Conservation (phyloP, 35 echinoderm and acorn worm species). For the Apostichopus californicus region DNA sequence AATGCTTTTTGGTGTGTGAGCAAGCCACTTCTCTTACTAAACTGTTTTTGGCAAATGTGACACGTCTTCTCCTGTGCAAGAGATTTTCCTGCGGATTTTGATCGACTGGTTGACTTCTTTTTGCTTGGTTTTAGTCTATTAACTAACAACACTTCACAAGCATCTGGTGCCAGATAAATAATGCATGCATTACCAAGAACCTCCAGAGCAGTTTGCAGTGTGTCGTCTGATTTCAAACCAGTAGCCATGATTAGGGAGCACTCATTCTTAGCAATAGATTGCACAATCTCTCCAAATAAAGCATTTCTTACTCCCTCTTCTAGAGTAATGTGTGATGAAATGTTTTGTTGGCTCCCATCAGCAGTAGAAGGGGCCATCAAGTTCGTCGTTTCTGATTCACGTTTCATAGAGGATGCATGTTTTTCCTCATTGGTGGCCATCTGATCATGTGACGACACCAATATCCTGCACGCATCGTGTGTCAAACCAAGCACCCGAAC, state of each 20-base stretch:
- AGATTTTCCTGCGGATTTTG: conserved; percentile 11
- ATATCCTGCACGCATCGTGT: conserved; percentile 32
- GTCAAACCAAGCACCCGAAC: conserved; percentile 39
- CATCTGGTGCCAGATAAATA: conserved; percentile 45
- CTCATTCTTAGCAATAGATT: conserved; percentile 14
- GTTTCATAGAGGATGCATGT: too few species aligned
- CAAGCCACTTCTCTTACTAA: conserved; percentile 51
- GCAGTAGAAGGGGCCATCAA: not conserved
- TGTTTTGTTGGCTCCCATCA: not conserved
- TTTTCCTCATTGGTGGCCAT: not conserved
- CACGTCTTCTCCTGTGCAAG: conserved; percentile 19
- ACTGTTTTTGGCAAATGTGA: conserved; percentile 22
- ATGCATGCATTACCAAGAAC: conserved; percentile 16
- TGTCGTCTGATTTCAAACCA: conserved; percentile 29
- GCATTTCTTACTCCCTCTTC: conserved; percentile 40
- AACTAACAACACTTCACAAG: conserved; percentile 51
- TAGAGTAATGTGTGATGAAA: not conserved
- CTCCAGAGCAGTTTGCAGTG: conserved; percentile 9
- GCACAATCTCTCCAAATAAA: conserved; percentile 47
- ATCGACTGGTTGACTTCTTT: not conserved
- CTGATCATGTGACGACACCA: not conserved
- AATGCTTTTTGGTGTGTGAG: conserved; percentile 51
- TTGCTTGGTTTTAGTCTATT: conserved; percentile 21
- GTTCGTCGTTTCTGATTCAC: not conserved
- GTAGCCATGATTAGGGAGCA: conserved; percentile 42